Base-by-base conservation (phyloP, 30 jellyfish, hydroid and myxozoan species). In the Catostylus mosaicus region DNA sequence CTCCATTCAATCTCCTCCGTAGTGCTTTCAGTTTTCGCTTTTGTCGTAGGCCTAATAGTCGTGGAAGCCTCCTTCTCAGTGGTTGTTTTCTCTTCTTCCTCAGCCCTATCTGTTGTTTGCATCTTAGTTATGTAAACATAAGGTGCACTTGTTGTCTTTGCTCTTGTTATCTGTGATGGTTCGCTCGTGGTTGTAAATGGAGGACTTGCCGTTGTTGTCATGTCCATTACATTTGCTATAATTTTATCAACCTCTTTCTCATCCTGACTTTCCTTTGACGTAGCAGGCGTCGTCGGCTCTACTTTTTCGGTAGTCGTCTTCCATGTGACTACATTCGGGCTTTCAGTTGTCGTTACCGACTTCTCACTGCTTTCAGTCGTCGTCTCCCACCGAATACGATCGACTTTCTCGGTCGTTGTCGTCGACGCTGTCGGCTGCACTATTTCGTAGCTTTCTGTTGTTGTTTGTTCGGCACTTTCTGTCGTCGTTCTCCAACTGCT, bases 1-100 rank as follows among this genome's bases (percentile, higher is more conserved):
- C 20, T 67, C 91, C 84, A 81, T 30, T 67, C 84, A 67, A 51
- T 18, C 69, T 80, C 90, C 65, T 80, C 90, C 75, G 90, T 64
- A 27, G 90, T 80, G 29, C 56, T 68, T 27, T 54, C 77, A 29
- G 75, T 30, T 47, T 26, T 43, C 14, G 76, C 52, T 30, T 34
- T 52, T 5, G 91, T 66, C 20, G 77, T 67, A 2, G 91, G 66
- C 64, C 22, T 30, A 18, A 36, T 50, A 30, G 87, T 57, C n/a
- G 87, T 75, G 14, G 76, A 24, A 10, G n/a, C 2, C 33, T 30
- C 87, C 37, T 69, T 30, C 69, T 30, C 63, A 37, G 84, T 67
- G 22, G 85, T 67, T 33, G 72, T 68, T 37, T 19, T 59, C 27
- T 40, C 40, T 37, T 67, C 46, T 33, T 54, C 76, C 18, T 38